Evolutionary conservation across 2,888 invertebrate species (phyloP).

Genomic region (Heliconius hortense): DNA sequence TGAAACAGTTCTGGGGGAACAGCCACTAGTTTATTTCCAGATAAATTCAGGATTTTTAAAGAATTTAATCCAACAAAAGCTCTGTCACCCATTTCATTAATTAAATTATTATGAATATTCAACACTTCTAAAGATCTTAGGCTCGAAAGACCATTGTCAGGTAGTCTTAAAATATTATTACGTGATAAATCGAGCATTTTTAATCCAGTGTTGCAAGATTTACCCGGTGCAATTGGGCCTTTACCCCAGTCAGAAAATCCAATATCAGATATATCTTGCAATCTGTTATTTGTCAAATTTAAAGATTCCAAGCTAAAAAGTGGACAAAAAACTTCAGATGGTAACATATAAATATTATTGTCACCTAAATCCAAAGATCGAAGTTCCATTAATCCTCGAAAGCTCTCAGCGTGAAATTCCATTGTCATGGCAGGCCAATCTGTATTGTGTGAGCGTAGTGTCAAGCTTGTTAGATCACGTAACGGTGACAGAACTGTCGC

Average conservation of each 20-base stretch:
- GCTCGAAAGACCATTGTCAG: slow-evolving; percentile 87
- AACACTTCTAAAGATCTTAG: slow-evolving; percentile 86
- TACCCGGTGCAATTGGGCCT: slow-evolving; percentile 85
- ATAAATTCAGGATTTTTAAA: slow-evolving; percentile 88
- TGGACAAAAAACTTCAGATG: slow-evolving; percentile 87
- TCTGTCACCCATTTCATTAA: slow-evolving; percentile 88
- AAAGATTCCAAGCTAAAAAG: slow-evolving; percentile 85
- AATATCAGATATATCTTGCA: slow-evolving; percentile 88
- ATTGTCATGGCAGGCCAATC: slow-evolving; percentile 91
- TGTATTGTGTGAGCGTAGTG: slow-evolving; percentile 87
- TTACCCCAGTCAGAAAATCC: slow-evolving; percentile 89
- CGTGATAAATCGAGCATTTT: slow-evolving; percentile 87
- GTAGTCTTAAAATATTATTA: slow-evolving; percentile 86
- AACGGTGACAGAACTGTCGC: slow-evolving; percentile 86
- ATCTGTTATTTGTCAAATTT: slow-evolving; percentile 89
- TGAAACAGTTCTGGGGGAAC: slow-evolving; percentile 90
- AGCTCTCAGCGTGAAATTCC: slow-evolving; percentile 88
- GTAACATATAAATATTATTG: slow-evolving; percentile 89
- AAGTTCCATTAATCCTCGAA: slow-evolving; percentile 86
- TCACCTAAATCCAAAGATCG: slow-evolving; percentile 86
- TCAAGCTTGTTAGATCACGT: slow-evolving; percentile 85
- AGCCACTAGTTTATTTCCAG: slow-evolving; percentile 89
- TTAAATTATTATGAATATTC: slow-evolving; percentile 88
- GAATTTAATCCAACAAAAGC: slow-evolving; percentile 87
- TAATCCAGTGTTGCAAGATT: slow-evolving; percentile 86